A percentile compares a stretch with the other conserved stretches of the same genome.
Evolutionary conservation across 1,140 invertebrate genomes (phyloP).

Genomic region (Diabrotica virgifera): DNA sequence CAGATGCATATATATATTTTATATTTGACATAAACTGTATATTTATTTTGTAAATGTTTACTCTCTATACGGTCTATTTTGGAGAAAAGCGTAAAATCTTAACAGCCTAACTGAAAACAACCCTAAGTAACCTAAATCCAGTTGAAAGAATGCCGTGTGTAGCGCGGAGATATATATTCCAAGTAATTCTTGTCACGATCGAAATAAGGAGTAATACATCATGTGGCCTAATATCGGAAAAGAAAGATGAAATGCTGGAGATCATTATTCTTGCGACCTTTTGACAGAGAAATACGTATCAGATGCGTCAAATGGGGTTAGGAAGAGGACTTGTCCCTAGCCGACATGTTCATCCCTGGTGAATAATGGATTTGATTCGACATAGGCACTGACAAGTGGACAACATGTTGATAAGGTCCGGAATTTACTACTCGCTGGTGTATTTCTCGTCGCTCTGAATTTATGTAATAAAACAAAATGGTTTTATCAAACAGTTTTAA

Average conservation of each 20-base stretch:
- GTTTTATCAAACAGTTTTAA: background rate
- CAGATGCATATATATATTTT: too few species aligned
- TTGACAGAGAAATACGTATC: constrained; percentile 35
- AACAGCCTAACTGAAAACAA: background rate
- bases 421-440: constrained; percentile 21
- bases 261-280: constrained; percentile 35
- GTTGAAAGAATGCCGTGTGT: background rate
- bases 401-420: constrained; percentile 30
- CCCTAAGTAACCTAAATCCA: constrained; percentile 10
- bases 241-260: constrained; percentile 26
- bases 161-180: constrained; percentile 19
- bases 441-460: background rate
- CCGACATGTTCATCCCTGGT: constrained; percentile 38
- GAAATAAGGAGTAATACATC: constrained; percentile 32
- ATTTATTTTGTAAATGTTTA: too few species aligned
- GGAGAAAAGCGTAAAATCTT: too few species aligned
- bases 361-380: constrained; percentile 38
- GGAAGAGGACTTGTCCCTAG: constrained; percentile 27
- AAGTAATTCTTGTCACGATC: constrained; percentile 23
- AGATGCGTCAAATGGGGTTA: constrained; percentile 36
- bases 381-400: constrained; percentile 30
- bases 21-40: too few species aligned
- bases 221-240: constrained; percentile 27
- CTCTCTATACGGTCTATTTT: too few species aligned
- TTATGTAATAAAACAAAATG: background rate